Base-by-base conservation (phyloP, 2,888 invertebrate species). In the Lydus trimaculatus region DNA sequence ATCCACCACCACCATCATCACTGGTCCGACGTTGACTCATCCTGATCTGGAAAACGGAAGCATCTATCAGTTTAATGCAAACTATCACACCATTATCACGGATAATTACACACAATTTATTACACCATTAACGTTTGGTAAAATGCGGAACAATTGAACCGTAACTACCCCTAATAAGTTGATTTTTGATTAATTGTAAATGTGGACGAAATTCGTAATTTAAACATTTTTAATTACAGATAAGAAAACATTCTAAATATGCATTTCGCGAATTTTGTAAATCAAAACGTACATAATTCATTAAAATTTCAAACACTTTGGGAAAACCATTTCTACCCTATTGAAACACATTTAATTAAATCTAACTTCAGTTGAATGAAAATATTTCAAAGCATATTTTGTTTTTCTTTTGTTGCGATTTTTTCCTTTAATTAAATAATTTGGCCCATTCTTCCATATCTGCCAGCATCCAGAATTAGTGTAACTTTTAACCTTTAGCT, bases 1-100 rank as follows among this genome's bases (percentile, higher is more conserved):
- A 81, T 84, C 78, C 76, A 77, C 79, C 70, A 75, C 80, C 81
- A 67, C 81, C 78, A 61, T 79, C 80, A 73, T 79, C 81, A 66
- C 77, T 76, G 63, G 78, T 66, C 71, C 64, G 73, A 68, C 63
- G 64, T 73, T 80, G 81, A 72, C 76, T 81, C 82, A 83, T 83
- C 73, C 76, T 82, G 78, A 80, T 79, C 83, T 83, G 78, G 7
- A 82, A 81, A 69, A 70, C 73, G 63, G 8, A 13, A 23, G 2
- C 17, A 28, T 31, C n/a, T n/a, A 15, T 17, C 28, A 28, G 28
- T 62, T 62, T 23, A 61, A 36, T 61, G 36, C n/a, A 61, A 39
- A 39, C 13, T 17, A 28, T 62, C 2, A 20, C 25, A 62, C 28
- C 17, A 1, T 8, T 48, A 48, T 15, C 2, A 15, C 15, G 15